A percentile compares a stretch with the other conserved stretches of the same genome.
Conservation (phyloP, 2,113 vertebrate genomes). For the Colinus virginianus region DNA sequence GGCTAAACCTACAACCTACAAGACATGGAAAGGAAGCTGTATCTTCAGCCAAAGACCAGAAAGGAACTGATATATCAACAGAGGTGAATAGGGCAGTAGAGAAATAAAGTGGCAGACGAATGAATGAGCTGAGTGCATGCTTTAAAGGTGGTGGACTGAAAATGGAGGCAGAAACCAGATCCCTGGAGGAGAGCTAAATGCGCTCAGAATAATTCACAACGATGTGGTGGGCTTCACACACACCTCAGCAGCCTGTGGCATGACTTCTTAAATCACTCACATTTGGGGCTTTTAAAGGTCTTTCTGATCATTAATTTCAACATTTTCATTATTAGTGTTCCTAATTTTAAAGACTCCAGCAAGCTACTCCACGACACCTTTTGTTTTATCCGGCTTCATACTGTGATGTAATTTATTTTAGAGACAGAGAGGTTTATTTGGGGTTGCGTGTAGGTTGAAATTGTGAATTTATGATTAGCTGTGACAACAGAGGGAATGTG, state of each 20-base stretch:
- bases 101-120: neutral
- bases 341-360: neutral
- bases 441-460: conserved; percentile 14
- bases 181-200: neutral
- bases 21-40: neutral
- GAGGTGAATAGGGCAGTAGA: neutral
- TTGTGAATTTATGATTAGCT: conserved; percentile 49
- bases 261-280: neutral
- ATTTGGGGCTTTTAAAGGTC: neutral
- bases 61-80: neutral
- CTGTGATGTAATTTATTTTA: neutral
- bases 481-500: conserved; percentile 45
- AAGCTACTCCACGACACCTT: neutral
- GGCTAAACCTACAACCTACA: neutral
- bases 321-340: neutral
- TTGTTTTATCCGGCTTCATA: neutral
- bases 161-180: neutral
- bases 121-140: neutral
- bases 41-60: conserved; percentile 22
- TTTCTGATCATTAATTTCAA: neutral
- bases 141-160: neutral
- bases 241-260: neutral
- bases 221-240: neutral
- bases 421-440: conserved; percentile 28
- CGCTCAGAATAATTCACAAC: neutral